These are phyloP conservation scores for Neomicropteryx cornuta DNA, from an alignment of 1,140 invertebrate genomes.

Conservation along the genomic window DNA sequence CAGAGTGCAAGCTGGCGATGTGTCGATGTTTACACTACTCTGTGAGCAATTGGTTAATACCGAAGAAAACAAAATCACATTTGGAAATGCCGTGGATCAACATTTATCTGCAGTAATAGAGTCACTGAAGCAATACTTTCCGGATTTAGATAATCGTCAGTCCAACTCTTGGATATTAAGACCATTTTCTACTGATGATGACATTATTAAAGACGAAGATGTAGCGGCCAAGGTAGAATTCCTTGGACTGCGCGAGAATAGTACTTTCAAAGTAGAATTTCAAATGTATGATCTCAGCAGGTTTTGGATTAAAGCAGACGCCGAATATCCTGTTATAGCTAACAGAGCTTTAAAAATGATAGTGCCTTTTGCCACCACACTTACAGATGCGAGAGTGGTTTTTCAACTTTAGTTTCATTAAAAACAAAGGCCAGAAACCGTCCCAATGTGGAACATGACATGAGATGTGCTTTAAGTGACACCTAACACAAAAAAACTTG, in stretches of 20 bases:
- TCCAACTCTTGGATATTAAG: conserved; percentile 15
- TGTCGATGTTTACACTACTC: conserved; percentile 12
- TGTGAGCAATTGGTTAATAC: conserved; percentile 11
- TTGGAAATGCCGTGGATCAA: too few relatives aligned
- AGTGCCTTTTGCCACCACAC: conserved; percentile 16
- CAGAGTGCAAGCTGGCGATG: conserved; percentile 11
- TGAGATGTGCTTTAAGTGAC: conserved; percentile 15
- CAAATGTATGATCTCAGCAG: conserved; percentile 15
- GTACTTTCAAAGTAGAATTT: conserved; percentile 15
- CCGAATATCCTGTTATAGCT: conserved; percentile 16
- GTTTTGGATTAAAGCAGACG: conserved; percentile 16
- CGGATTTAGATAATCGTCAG: conserved; percentile 14
- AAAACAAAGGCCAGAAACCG: conserved; percentile 18
- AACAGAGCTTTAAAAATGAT: conserved; percentile 18
- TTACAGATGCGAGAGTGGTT: conserved; percentile 17
- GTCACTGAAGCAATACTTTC: conserved; percentile 15
- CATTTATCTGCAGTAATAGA: too few relatives aligned
- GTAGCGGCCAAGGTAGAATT: conserved; percentile 15
- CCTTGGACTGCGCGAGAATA: conserved; percentile 15
- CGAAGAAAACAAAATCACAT: too few relatives aligned
- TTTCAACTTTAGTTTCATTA: conserved; percentile 16
- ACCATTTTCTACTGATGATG: conserved; percentile 13
- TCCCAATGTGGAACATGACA: conserved; percentile 14
- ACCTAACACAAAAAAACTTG: conserved; percentile 15
- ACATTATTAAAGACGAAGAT: conserved; percentile 15